These are phyloP conservation scores for Eumeta japonica DNA, from an alignment of 1,140 invertebrate genomes.

Conservation along the genomic window DNA sequence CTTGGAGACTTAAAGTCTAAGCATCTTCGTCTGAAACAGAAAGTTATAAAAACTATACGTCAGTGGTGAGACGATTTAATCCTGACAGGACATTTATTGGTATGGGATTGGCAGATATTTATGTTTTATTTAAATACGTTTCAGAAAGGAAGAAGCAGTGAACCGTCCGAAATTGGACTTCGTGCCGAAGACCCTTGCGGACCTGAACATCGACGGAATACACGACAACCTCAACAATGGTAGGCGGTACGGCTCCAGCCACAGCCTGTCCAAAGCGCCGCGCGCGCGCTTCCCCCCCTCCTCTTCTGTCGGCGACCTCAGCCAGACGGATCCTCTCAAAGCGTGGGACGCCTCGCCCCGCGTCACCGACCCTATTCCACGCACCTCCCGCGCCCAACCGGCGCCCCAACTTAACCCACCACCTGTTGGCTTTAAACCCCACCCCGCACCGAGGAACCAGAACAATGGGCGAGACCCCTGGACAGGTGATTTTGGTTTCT, in stretches of 20 bases:
- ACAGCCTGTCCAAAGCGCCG: constrained; percentile 33
- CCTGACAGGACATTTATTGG: no score
- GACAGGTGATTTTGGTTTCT: constrained; percentile 54
- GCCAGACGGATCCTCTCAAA: constrained; percentile 21
- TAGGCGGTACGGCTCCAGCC: constrained; percentile 54
- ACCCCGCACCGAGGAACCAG: constrained; percentile 28
- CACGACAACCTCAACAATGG: constrained; percentile 48
- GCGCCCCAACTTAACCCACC: constrained; percentile 11
- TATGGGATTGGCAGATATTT: no score
- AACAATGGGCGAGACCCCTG: constrained; percentile 47
- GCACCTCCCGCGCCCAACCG: constrained; percentile 7
- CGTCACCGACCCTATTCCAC: constrained; percentile 6
- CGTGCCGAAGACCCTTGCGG: constrained; percentile 87
- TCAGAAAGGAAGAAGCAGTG: constrained; percentile 86
- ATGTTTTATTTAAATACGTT: no score
- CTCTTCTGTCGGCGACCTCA: constrained; percentile 41
- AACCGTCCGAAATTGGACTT: constrained; percentile 87
- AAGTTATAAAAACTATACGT: not conserved
- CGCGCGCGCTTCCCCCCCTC: constrained; percentile 27
- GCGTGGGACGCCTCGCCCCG: constrained; percentile 28
- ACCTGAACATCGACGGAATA: constrained; percentile 77
- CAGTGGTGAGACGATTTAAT: no score
- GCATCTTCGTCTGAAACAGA: no score
- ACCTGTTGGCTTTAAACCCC: constrained; percentile 31
- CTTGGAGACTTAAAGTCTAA: no score